phyloP scores from a whole-genome alignment of 1,140 invertebrate genomes.

The Orchestia grillus region DNA sequence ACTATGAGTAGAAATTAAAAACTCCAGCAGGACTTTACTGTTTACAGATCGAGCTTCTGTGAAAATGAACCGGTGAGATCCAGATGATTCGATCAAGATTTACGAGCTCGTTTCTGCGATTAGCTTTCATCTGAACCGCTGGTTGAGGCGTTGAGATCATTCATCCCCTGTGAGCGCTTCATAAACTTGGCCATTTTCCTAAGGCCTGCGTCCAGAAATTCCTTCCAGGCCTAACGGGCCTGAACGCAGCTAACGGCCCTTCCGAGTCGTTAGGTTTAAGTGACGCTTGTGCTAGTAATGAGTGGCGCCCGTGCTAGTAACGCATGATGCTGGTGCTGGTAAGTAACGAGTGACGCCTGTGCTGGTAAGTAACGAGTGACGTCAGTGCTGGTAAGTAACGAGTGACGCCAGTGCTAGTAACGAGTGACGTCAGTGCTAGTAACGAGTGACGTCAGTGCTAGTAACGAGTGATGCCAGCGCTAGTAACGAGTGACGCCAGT shows the following conservation, averaged over 20 bases:
- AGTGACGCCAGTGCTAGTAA: not conserved
- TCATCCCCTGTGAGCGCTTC: not conserved
- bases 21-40: no score
- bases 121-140: not conserved
- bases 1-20: no score
- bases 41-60: no score
- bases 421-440: not conserved
- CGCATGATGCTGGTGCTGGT: not conserved
- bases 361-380: not conserved
- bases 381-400: not conserved
- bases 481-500: no score
- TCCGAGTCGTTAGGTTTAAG: not conserved
- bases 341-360: not conserved
- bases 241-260: not conserved
- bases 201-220: not conserved
- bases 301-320: not conserved
- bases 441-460: not conserved
- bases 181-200: constrained; percentile 4
- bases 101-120: not conserved
- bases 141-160: not conserved
- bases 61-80: not conserved
- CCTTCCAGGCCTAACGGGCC: not conserved
- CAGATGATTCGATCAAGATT: not conserved
- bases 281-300: not conserved
- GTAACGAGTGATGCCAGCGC: not conserved